Percentiles rank a stretch among this genome's conserved stretches.
Evolutionary conservation across 2,113 vertebrate genomes (phyloP).

Genomic region (Melanostigma gelatinosum): DNA sequence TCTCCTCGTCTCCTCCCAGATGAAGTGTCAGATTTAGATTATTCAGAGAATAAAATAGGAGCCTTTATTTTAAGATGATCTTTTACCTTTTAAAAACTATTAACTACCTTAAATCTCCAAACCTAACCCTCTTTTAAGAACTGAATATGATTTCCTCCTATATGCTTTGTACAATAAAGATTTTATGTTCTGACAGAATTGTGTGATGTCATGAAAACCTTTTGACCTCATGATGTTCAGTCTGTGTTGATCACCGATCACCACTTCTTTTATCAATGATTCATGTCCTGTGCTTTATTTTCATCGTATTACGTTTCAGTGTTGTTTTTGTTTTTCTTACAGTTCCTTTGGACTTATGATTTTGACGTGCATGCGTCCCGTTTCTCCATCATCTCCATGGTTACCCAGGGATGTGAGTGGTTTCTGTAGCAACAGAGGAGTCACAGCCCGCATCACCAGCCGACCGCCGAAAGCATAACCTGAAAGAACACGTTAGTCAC

Average conservation of each 20-base stretch:
- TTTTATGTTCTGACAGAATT: neutral
- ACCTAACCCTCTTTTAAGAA: neutral
- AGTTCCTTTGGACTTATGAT: conserved; percentile 88
- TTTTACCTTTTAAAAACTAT: neutral
- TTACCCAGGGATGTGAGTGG: conserved; percentile 86
- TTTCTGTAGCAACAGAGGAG: conserved; percentile 61
- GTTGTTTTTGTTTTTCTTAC: conserved; percentile 88
- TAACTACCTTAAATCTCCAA: neutral
- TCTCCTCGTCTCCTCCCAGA: neutral
- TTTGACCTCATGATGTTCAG: conserved; percentile 7
- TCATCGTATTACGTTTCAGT: conserved; percentile 69
- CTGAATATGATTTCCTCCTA: neutral
- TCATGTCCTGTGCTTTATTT: conserved; percentile 46
- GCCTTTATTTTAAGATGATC: neutral
- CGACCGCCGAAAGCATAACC: neutral
- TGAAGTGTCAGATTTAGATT: neutral
- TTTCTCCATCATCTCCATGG: conserved; percentile 88
- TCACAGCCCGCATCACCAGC: conserved; percentile 44
- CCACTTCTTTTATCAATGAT: conserved; percentile 34
- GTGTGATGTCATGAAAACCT: neutral
- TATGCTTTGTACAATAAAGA: neutral
- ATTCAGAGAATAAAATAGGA: neutral
- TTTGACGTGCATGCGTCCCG: conserved; percentile 90
- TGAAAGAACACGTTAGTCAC: neutral
- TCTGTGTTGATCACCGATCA: conserved; percentile 27